Conservation (phyloP, 2,888 invertebrate species). For the Noctua comes region DNA sequence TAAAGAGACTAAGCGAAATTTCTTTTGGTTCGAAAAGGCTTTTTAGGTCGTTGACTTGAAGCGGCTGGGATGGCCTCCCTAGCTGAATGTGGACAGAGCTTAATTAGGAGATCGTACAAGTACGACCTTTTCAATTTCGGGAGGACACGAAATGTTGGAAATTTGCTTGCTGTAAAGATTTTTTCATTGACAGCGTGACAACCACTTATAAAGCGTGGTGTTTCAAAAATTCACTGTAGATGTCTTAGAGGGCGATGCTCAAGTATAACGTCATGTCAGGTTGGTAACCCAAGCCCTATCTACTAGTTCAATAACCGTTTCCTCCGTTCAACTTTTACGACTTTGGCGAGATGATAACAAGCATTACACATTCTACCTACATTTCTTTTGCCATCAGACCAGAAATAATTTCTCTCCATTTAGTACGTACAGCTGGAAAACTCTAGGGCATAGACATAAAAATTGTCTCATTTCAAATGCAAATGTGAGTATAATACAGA, state of each 20-base stretch:
- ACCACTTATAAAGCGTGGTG: background rate
- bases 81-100: slow-evolving; percentile 34
- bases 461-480: slow-evolving; percentile 55
- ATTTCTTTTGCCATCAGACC: slow-evolving; percentile 29
- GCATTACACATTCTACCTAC: slow-evolving; percentile 22
- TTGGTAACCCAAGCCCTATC: slow-evolving; percentile 46
- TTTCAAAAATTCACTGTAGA: background rate
- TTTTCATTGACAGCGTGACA: slow-evolving; percentile 14
- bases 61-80: slow-evolving; percentile 13
- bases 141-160: slow-evolving; percentile 31
- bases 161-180: slow-evolving; percentile 38
- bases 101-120: slow-evolving; percentile 52
- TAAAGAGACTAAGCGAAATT: slow-evolving; percentile 35
- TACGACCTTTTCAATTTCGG: slow-evolving; percentile 45
- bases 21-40: slow-evolving; percentile 30
- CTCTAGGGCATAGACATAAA: slow-evolving; percentile 49
- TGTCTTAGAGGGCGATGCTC: background rate
- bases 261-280: slow-evolving; percentile 19
- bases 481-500: slow-evolving; percentile 56
- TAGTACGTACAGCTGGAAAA: slow-evolving; percentile 19
- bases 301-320: slow-evolving; percentile 57
- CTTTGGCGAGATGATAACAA: slow-evolving; percentile 46
- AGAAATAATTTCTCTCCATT: slow-evolving; percentile 44
- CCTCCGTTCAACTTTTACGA: slow-evolving; percentile 52
- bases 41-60: slow-evolving; percentile 51